phyloP scores from a whole-genome alignment of 2,888 invertebrate species.

The Meghimatium bilineatum region DNA sequence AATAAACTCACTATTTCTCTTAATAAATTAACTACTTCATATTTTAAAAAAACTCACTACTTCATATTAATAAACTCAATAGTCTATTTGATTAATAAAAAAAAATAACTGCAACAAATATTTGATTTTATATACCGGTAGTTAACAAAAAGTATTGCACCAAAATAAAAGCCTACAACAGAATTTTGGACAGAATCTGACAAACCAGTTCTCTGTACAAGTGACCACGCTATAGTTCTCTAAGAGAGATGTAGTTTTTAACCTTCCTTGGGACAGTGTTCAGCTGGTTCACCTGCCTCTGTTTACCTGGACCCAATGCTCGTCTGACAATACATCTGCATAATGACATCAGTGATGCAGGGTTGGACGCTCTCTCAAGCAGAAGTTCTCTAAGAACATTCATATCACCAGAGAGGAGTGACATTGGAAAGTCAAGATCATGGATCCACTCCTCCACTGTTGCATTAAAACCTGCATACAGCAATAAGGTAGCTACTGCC shows the following conservation, averaged over 20 bases:
- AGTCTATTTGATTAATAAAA: no score
- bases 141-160: no score
- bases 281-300: conserved; percentile 50
- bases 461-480: conserved; percentile 64
- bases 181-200: no score
- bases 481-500: conserved; percentile 58
- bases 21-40: no score
- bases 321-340: conserved; percentile 61
- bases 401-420: conserved; percentile 23
- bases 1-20: no score
- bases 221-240: conserved; percentile 11
- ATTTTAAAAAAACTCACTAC: no score
- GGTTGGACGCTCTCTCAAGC: conserved; percentile 54
- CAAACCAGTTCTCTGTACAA: background rate
- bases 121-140: no score
- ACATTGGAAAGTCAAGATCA: conserved; percentile 52
- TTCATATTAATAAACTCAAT: no score
- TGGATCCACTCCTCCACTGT: conserved; percentile 63
- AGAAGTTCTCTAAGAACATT: conserved; percentile 51
- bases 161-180: no score
- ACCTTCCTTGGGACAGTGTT: conserved; percentile 58
- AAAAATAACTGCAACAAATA: no score
- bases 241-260: conserved; percentile 48
- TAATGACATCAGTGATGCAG: conserved; percentile 58
- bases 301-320: conserved; percentile 54